phyloP scores from a whole-genome alignment of 1,140 invertebrate species.

The Micrasema longulum region DNA sequence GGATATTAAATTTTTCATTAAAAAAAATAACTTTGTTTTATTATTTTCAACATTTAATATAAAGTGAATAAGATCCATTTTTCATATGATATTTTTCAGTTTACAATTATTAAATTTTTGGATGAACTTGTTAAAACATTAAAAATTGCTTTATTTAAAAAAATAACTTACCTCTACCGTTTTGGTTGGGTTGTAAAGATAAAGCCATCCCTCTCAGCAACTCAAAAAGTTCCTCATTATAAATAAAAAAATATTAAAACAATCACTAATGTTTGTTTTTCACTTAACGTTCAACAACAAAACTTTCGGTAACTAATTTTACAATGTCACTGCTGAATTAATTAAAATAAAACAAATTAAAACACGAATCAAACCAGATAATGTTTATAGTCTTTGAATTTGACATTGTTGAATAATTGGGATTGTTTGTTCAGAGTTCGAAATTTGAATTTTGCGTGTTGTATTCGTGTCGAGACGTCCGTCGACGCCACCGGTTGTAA shows the following conservation, averaged over 20 bases:
- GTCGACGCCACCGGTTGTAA: constrained; percentile 51
- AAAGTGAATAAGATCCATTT: too few species aligned
- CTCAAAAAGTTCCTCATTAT: constrained; percentile 22
- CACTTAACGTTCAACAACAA: constrained; percentile 1
- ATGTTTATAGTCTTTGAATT: constrained; percentile 21
- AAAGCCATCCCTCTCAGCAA: constrained; percentile 62
- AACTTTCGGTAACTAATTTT: too few species aligned
- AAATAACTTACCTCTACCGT: constrained; percentile 62
- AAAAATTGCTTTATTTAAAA: too few species aligned
- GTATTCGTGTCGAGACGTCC: constrained; percentile 14
- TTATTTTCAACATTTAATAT: too few species aligned
- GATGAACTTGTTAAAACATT: too few species aligned
- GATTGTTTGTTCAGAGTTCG: constrained; percentile 1
- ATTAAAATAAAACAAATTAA: too few species aligned
- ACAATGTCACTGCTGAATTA: too few species aligned
- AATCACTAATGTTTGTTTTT: constrained; percentile 13
- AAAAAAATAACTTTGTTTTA: too few species aligned
- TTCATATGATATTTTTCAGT: too few species aligned
- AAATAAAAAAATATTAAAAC: too few species aligned
- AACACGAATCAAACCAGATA: constrained; percentile 14
- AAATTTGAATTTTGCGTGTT: constrained; percentile 23
- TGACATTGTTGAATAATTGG: constrained; percentile 1
- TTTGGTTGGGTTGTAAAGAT: constrained; percentile 66
- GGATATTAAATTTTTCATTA: too few species aligned
- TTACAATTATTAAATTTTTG: too few species aligned